Evolutionary conservation across 2,113 vertebrate species (phyloP).

Genomic region (Gallinago undulata): DNA sequence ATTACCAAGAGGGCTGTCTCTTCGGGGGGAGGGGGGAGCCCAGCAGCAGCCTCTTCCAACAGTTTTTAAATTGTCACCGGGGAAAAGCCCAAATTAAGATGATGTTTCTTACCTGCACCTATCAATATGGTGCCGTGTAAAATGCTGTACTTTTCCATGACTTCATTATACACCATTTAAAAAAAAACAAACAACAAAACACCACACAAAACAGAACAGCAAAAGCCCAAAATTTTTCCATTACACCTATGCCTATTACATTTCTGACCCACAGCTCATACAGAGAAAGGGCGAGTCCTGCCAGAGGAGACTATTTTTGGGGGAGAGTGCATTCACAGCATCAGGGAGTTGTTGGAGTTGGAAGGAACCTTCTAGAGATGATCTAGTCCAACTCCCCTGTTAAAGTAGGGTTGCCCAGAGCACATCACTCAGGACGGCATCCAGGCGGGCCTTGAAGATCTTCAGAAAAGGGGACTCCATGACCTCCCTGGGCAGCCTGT

Average conservation of each 20-base stretch:
- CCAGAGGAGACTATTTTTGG: not conserved
- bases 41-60: not conserved
- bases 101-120: accelerated
- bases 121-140: accelerated
- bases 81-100: not conserved
- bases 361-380: too few species aligned
- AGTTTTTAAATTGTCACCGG: not conserved
- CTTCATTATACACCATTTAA: not conserved
- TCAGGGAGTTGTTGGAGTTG: too few species aligned
- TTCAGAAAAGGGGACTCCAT: too few species aligned
- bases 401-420: too few species aligned
- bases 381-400: too few species aligned
- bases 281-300: not conserved
- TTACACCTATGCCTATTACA: accelerated
- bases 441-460: too few species aligned
- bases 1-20: not conserved
- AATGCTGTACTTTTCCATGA: not conserved
- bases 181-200: not conserved
- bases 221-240: not conserved
- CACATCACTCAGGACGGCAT: too few species aligned
- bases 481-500: too few species aligned
- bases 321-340: too few species aligned
- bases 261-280: not conserved
- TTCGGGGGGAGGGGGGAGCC: not conserved
- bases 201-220: too few species aligned